Base-by-base conservation (phyloP, 2,888 invertebrate species). In the Lomographa bimaculata region DNA sequence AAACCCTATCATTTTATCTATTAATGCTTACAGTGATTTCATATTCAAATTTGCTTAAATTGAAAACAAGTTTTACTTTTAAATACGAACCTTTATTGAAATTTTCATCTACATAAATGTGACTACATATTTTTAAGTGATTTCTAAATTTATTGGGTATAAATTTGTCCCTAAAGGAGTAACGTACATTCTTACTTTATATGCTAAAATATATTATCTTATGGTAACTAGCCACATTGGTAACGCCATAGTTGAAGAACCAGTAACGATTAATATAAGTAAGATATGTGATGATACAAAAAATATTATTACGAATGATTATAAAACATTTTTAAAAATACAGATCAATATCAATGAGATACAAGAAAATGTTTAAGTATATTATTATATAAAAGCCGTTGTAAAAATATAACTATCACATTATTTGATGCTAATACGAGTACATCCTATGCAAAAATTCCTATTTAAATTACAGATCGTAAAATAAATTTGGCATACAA, bases 71-170 rank as follows among this genome's bases (percentile, higher is more conserved):
- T 50, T 59, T 50, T 46, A 49, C 53, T 50, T 60, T 51, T 57
- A 62, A 64, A 54, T 53, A 43, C 44, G 48, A 57, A 65, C 45
- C 65, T 71, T 81, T 81, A 79, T 79, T 80, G 33, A 69, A 63
- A 50, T 63, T 68, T 64, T 60, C 59, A 57, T 57, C 76, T 78
- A 81, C 79, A 79, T 49, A 58, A 56, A 50, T 53, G 53, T 47
- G 34, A 54, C 51, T 65, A 65, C 48, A 64, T 69, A 71, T 67
- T 63, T 76, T 77, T 58, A 74, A 78, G 78, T 73, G 64, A 75
- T 62, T 73, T 75, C 84, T 86, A 89, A 87, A 87, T 87, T 89
- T 87, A 89, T 89, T 89, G 89, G 89, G 89, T 85, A 83, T 76
- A 71, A 73, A 57, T 69, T 66, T 60, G 68, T 69, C 64, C 65